Evolutionary conservation across 2,113 vertebrate genomes (phyloP).

Genomic region (Actenoides lindsayi): DNA sequence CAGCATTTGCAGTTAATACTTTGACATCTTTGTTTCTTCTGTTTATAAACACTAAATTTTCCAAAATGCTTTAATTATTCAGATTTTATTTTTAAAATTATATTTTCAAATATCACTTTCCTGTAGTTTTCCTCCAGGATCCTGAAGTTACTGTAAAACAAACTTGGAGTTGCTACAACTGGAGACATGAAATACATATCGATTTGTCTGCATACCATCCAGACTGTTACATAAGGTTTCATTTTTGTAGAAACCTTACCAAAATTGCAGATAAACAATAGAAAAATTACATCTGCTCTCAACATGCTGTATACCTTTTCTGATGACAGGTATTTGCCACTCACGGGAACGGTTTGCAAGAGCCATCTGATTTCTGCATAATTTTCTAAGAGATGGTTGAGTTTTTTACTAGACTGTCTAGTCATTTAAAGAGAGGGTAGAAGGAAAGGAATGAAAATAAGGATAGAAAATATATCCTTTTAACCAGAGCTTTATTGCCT

Average conservation of each 20-base stretch:
- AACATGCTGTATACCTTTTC: accelerated
- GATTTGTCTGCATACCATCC: background rate
- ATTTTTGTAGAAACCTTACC: background rate
- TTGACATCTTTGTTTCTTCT: background rate
- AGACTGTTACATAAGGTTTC: background rate
- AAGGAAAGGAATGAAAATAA: background rate
- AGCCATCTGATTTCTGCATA: background rate
- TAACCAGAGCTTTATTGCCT: background rate
- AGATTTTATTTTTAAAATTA: background rate
- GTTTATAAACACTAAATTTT: background rate
- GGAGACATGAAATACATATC: background rate
- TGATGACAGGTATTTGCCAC: background rate
- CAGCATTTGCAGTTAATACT: background rate
- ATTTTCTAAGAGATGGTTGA: background rate
- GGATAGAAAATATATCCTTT: background rate
- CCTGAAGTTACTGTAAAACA: background rate
- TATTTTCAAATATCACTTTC: background rate
- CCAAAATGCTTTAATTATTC: background rate
- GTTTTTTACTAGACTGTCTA: background rate
- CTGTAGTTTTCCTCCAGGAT: background rate
- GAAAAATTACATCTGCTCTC: background rate
- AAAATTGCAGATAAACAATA: background rate
- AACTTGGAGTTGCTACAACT: background rate
- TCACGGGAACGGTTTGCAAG: background rate
- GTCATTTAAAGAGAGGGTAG: background rate